These are phyloP conservation scores for Spodoptera litura DNA, from an alignment of 1,140 invertebrate species.

Conservation along the genomic window DNA sequence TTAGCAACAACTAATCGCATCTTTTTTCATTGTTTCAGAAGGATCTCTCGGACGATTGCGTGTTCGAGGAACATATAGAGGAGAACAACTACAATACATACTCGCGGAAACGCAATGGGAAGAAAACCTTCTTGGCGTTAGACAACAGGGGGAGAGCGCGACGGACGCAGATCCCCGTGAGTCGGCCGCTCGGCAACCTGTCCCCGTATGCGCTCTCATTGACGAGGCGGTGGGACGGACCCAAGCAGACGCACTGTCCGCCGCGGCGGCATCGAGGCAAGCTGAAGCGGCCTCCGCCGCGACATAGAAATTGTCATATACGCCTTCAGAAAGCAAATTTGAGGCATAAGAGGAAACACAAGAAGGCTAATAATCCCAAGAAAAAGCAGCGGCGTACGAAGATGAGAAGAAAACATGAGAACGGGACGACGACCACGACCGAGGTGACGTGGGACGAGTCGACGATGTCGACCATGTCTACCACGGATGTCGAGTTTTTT, in stretches of 20 bases:
- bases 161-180: constrained; percentile 89
- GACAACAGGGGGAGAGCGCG: constrained; percentile 90
- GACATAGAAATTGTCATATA: constrained; percentile 74
- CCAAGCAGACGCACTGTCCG: constrained; percentile 66
- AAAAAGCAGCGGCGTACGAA: constrained; percentile 80
- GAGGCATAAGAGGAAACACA: constrained; percentile 79
- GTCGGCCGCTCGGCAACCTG: constrained; percentile 89
- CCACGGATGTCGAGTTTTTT: constrained; percentile 84
- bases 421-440: constrained; percentile 78
- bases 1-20: constrained; percentile 54
- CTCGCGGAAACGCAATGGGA: constrained; percentile 89
- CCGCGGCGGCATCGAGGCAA: constrained; percentile 73
- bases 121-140: constrained; percentile 92
- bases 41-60: constrained; percentile 93
- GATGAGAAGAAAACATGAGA: constrained; percentile 78
- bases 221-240: constrained; percentile 86
- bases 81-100: constrained; percentile 95
- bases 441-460: constrained; percentile 79
- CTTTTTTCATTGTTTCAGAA: constrained; percentile 90
- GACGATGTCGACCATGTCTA: constrained; percentile 81
- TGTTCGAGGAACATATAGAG: constrained; percentile 94
- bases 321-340: constrained; percentile 77
- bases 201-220: constrained; percentile 91
- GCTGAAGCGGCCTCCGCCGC: constrained; percentile 75
- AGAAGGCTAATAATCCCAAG: constrained; percentile 79